Evolutionary conservation across 2,797 vertebrate species (phyloP).

Genomic region (Dallia pectoralis): DNA sequence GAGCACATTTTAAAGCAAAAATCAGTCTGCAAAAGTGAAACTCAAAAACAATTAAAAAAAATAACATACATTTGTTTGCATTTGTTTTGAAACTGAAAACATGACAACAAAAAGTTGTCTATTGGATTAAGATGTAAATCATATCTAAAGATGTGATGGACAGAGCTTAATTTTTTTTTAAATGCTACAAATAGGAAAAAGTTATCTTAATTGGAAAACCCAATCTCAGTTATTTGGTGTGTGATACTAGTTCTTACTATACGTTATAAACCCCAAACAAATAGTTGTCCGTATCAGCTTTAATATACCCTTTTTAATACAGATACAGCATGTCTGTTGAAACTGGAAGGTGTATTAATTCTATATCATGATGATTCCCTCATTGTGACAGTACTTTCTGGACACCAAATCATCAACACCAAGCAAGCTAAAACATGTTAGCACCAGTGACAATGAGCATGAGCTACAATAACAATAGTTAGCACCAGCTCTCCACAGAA

Average conservation of each 20-base stretch:
- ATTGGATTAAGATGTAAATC: slow-evolving; percentile 27
- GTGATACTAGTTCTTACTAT: slow-evolving; percentile 45
- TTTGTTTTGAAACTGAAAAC: slow-evolving; percentile 61
- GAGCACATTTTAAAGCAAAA: slow-evolving; percentile 59
- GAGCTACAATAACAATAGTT: not conserved
- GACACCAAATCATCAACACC: not conserved
- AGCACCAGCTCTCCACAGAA: not conserved
- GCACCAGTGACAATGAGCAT: not conserved
- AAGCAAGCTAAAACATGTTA: not conserved
- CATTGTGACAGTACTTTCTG: not conserved
- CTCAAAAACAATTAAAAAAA: slow-evolving; percentile 57
- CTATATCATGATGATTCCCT: not conserved
- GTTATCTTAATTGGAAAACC: not conserved
- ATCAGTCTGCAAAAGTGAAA: slow-evolving; percentile 49
- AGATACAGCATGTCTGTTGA: not conserved
- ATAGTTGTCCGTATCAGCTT: not conserved
- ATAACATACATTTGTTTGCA: slow-evolving; percentile 43
- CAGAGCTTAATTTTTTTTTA: not conserved
- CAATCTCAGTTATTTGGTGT: slow-evolving; percentile 49
- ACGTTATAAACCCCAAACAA: slow-evolving; percentile 49
- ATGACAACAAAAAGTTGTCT: slow-evolving; percentile 55
- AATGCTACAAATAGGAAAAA: slow-evolving; percentile 21
- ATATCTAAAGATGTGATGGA: not conserved
- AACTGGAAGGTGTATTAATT: not conserved
- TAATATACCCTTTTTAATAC: not conserved